Conservation (phyloP, 2,888 invertebrate species). For the Hirtodrosophila alboralis region DNA sequence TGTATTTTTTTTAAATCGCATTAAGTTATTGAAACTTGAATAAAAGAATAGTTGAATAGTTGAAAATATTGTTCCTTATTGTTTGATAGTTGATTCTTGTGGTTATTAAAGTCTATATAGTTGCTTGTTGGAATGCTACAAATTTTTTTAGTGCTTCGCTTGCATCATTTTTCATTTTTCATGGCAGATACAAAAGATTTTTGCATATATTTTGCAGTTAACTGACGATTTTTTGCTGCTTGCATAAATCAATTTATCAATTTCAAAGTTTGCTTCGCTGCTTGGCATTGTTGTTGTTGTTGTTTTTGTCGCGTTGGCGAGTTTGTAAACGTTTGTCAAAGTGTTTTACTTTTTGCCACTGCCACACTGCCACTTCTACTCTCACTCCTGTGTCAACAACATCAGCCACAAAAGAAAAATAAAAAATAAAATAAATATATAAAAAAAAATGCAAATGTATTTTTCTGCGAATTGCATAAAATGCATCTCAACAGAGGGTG, state of each 20-base stretch:
- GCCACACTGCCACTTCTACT: conserved; percentile 23
- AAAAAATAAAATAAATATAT: background rate
- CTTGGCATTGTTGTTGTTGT: conserved; percentile 28
- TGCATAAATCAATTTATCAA: conserved; percentile 78
- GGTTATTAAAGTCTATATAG: conserved; percentile 20
- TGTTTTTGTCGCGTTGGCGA: conserved; percentile 58
- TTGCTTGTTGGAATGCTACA: conserved; percentile 27
- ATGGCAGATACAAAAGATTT: conserved; percentile 39
- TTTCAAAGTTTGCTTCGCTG: conserved; percentile 65
- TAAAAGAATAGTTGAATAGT: conserved; percentile 22
- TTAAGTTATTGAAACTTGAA: too few species aligned
- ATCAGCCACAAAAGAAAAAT: conserved; percentile 14
- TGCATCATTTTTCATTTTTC: conserved; percentile 63
- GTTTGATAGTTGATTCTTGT: conserved; percentile 16
- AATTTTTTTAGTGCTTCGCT: conserved; percentile 18
- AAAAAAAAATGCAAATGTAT: conserved; percentile 68
- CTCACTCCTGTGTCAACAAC: conserved; percentile 38
- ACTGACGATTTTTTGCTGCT: conserved; percentile 48
- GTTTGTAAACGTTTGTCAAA: conserved; percentile 76
- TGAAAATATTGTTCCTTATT: conserved; percentile 35
- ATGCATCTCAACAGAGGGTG: conserved; percentile 35
- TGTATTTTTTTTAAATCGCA: too few species aligned
- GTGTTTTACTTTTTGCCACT: conserved; percentile 68
- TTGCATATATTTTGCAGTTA: conserved; percentile 50
- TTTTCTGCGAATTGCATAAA: conserved; percentile 70